A percentile compares a stretch with the other conserved stretches of the same genome.
Conservation (phyloP, 2,888 invertebrate genomes). For the Glomeris marginata region DNA sequence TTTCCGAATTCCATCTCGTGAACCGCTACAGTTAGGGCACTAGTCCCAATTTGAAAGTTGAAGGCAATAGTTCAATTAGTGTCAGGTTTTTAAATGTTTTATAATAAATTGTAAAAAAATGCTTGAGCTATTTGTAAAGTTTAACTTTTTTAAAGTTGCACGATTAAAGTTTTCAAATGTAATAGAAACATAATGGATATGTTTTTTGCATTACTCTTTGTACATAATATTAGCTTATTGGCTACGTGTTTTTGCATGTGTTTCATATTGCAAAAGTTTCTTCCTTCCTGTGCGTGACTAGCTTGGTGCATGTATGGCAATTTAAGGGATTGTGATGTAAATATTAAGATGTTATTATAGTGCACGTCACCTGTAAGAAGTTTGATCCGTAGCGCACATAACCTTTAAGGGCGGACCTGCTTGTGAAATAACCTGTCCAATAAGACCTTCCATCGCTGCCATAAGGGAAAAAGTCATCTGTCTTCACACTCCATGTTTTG, state of each 20-base stretch:
- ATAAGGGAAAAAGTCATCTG: slow-evolving; percentile 32
- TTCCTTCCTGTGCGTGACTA: not conserved
- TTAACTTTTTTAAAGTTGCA: no score
- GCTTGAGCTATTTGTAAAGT: no score
- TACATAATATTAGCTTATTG: not conserved
- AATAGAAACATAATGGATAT: no score
- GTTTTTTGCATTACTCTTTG: no score
- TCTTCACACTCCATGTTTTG: slow-evolving; percentile 24
- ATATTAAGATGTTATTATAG: not conserved
- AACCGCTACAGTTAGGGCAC: no score
- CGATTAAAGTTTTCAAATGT: no score
- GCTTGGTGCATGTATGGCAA: not conserved
- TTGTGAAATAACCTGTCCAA: slow-evolving; percentile 47
- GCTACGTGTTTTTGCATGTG: slow-evolving; percentile 1
- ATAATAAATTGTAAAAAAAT: no score
- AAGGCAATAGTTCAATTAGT: no score
- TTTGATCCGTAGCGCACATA: slow-evolving; percentile 4
- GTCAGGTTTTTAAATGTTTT: no score
- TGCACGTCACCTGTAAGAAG: slow-evolving; percentile 10
- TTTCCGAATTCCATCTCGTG: no score
- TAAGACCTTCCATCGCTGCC: slow-evolving; percentile 32
- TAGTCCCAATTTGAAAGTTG: no score
- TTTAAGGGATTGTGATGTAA: not conserved
- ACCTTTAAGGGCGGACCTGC: slow-evolving; percentile 49
- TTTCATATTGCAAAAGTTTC: not conserved